These are phyloP conservation scores for Tigriopus japonicus DNA, from an alignment of 1,140 invertebrate genomes.

Conservation along the genomic window DNA sequence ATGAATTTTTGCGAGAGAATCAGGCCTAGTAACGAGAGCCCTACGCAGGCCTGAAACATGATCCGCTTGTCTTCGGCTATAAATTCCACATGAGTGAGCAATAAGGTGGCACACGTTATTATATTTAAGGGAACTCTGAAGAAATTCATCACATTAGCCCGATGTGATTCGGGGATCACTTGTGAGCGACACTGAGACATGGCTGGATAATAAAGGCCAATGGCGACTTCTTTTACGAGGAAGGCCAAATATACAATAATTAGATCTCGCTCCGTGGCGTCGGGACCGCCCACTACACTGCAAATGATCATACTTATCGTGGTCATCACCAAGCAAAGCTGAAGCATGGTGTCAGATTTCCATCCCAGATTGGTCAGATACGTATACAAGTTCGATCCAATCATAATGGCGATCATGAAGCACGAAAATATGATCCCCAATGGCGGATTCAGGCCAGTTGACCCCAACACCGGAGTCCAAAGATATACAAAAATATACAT, in stretches of 20 bases:
- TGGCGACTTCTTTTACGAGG: constrained; percentile 36
- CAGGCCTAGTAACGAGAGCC: constrained; percentile 17
- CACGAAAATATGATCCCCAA: constrained; percentile 36
- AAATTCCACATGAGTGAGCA: constrained; percentile 30
- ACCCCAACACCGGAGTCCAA: constrained; percentile 43
- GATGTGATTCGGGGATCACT: constrained; percentile 39
- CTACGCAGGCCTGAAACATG: constrained; percentile 29
- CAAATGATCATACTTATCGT: constrained; percentile 22
- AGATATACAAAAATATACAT: constrained; percentile 54
- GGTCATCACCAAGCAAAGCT: constrained; percentile 21
- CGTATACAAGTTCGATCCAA: constrained; percentile 42
- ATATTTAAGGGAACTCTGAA: constrained; percentile 38
- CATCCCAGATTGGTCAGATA: constrained; percentile 24
- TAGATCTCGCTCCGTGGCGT: constrained; percentile 18
- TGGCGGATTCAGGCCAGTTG: constrained; percentile 24
- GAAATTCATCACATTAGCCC: constrained; percentile 39
- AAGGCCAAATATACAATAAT: constrained; percentile 37
- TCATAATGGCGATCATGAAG: constrained; percentile 48
- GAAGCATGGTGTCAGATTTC: constrained; percentile 23
- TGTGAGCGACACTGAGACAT: constrained; percentile 40
- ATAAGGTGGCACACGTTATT: constrained; percentile 33
- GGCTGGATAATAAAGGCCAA: constrained; percentile 35
- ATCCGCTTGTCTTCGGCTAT: constrained; percentile 27
- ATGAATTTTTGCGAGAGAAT: not conserved
- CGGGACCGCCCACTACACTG: constrained; percentile 22